Base-by-base conservation (phyloP, 2,113 vertebrate species). In the Edolisoma coerulescens region DNA sequence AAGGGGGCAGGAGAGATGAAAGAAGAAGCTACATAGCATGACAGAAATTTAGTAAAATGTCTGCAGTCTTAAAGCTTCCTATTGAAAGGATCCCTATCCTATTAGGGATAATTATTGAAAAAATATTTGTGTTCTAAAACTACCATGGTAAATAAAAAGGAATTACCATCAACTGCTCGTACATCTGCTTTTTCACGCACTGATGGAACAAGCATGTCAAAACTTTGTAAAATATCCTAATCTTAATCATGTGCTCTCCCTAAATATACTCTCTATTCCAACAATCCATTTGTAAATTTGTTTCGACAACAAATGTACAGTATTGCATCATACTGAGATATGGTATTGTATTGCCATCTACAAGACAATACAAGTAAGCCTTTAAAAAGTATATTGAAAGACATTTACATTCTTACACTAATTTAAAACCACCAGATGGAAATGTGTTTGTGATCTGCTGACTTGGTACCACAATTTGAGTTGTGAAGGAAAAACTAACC, bases 11-110 rank as follows among this genome's bases (percentile, higher is more conserved):
- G 21, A 85, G 18, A 79, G 11, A 7, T 35, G 3, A 19, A 81
- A 84, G 10, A 64, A 10, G 24, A 23, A 68, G n/a, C 19, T 52
- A 45, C 0, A 0, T 1, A 82, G 39, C 13, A 22, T 42, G 8
- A 49, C 10, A 54, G 65, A 73, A 76, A 50, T 47, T 18, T 3
- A 63, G 10, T 9, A 39, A 49, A 67, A 78, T 45, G 41, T 76
- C 13, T 52, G 28, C 35, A 80, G 33, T 50, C 47, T 44, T 54
- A 75, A 57, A 92, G 17, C 32, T 71, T 20, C 37, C 17, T 24
- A n/a, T 2, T 59, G 59, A 82, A 83, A 83, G 9, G 11, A 49
- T 23, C 24, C 30, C 30, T 50, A 42, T n/a, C 65, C 56, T 42
- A 67, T 33, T 18, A 52, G n/a, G 10, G 33, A 41, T 37, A 85